Evolutionary conservation across 1,140 invertebrate species (phyloP).

Genomic region (Melanaphis sacchari): DNA sequence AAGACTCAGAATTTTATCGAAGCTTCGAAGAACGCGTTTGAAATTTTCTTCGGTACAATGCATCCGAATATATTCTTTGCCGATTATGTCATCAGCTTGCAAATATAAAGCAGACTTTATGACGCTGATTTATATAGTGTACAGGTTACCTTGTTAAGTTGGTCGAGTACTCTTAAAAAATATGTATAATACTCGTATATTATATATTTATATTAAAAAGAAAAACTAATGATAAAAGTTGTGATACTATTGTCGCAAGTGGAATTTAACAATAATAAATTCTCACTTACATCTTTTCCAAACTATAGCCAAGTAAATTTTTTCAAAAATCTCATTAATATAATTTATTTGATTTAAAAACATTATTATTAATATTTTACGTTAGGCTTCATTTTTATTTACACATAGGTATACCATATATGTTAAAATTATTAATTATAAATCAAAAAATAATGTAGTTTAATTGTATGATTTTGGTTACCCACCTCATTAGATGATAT

Average conservation of each 20-base stretch:
- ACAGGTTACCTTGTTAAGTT: conserved; percentile 1
- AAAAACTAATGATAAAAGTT: conserved; percentile 18
- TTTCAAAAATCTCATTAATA: not conserved
- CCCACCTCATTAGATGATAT: not conserved
- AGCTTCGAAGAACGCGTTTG: not conserved
- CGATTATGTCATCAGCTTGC: conserved; percentile 3
- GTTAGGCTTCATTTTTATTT: not conserved
- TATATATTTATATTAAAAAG: not conserved
- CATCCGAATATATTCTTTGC: conserved; percentile 23
- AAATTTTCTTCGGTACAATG: conserved; percentile 23
- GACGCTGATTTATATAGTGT: not conserved
- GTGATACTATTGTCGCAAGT: not conserved
- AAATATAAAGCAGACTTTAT: not conserved
- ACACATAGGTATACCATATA: not conserved
- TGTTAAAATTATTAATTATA: not conserved
- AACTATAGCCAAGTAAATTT: not conserved
- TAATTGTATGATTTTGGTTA: not conserved
- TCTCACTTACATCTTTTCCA: not conserved
- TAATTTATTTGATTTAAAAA: not conserved
- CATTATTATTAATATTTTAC: not conserved
- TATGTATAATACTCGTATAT: not conserved
- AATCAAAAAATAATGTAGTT: not conserved
- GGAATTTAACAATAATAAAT: not conserved
- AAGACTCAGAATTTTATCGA: not conserved
- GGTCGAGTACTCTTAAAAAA: conserved; percentile 15